phyloP scores from a whole-genome alignment of 2,888 invertebrate genomes.

The Clitarchus hookeri region DNA sequence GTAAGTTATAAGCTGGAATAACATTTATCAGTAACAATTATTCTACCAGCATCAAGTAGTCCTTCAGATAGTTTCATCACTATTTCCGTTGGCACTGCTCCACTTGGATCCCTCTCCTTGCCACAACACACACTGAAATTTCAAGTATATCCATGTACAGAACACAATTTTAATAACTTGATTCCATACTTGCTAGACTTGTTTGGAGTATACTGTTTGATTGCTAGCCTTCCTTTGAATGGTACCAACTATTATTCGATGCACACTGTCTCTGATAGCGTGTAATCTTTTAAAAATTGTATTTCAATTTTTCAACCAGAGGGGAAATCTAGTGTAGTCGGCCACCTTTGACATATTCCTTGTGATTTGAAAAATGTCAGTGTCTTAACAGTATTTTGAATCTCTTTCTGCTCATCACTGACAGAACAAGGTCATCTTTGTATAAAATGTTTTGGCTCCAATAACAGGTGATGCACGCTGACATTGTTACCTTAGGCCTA shows the following conservation, averaged over 20 bases:
- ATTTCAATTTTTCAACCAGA: not conserved
- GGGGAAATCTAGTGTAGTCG: not conserved
- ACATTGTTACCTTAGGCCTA: too few relatives aligned
- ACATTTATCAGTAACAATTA: not conserved
- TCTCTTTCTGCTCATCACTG: not conserved
- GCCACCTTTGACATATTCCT: not conserved
- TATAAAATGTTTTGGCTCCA: slow-evolving; percentile 1
- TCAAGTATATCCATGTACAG: not conserved
- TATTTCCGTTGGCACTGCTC: not conserved
- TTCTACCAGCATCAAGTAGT: not conserved
- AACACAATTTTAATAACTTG: not conserved
- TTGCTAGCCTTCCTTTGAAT: too few relatives aligned
- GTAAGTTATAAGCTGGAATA: not conserved
- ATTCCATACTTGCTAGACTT: not conserved
- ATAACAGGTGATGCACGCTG: too few relatives aligned
- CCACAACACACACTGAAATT: not conserved
- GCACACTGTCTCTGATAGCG: not conserved
- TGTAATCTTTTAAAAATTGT: not conserved
- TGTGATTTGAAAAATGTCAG: not conserved
- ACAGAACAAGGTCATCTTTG: not conserved
- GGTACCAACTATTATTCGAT: not conserved
- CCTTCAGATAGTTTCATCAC: not conserved
- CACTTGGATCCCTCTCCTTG: not conserved
- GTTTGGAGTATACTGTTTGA: not conserved
- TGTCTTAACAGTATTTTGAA: not conserved